Conservation (phyloP, 2,113 vertebrate genomes). For the Taxidea taxus region DNA sequence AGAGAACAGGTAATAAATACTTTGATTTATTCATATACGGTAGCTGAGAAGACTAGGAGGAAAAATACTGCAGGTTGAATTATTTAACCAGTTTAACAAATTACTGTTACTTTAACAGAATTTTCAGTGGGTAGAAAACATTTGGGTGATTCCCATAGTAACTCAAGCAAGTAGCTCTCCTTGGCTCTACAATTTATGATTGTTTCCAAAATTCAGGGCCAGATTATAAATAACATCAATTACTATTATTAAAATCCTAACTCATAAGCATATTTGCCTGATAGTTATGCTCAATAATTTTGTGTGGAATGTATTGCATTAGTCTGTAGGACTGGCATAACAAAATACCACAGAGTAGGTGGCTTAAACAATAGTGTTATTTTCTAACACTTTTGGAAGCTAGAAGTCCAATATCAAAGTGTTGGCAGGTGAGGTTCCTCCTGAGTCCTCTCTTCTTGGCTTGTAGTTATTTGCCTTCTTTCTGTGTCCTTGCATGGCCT, state of each 20-base stretch:
- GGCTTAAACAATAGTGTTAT: not conserved
- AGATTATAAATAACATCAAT: not conserved
- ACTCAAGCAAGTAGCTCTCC: not conserved
- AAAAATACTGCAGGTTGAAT: not conserved
- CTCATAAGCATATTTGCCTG: not conserved
- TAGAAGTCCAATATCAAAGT: not conserved
- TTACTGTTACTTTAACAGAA: not conserved
- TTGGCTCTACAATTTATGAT: not conserved
- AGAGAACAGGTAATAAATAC: not conserved
- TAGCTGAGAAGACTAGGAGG: not conserved
- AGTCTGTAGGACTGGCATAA: not conserved
- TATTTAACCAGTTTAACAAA: not conserved
- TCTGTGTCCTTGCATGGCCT: not conserved
- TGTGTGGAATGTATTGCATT: not conserved
- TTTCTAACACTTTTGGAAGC: not conserved
- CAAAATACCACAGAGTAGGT: not conserved
- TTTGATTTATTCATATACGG: not conserved
- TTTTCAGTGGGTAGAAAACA: not conserved
- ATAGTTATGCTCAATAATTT: not conserved
- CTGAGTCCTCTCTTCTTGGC: not conserved
- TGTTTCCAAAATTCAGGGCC: not conserved
- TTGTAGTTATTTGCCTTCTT: not conserved
- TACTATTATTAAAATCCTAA: not conserved
- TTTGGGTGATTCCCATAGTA: not conserved
- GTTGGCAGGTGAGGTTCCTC: not conserved